These are phyloP conservation scores for Acyrthosiphon pisum DNA, from an alignment of 1,140 invertebrate genomes.

Conservation along the genomic window DNA sequence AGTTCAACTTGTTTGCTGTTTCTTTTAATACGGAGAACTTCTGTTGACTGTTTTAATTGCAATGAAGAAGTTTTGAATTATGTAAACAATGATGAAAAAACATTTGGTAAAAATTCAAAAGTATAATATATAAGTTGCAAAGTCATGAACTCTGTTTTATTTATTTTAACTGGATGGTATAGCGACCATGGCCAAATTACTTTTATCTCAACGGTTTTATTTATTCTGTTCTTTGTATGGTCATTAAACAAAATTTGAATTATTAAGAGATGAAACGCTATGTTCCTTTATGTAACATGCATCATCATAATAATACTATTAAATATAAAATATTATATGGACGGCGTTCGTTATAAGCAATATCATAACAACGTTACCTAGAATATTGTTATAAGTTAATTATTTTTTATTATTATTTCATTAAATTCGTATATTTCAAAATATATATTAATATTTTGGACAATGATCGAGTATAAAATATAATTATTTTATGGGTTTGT, in stretches of 20 bases:
- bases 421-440: neutral
- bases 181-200: neutral
- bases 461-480: neutral
- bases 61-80: constrained; percentile 24
- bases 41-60: constrained; percentile 31
- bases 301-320: neutral
- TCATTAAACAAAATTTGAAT: neutral
- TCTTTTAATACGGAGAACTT: constrained; percentile 7
- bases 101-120: constrained; percentile 11
- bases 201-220: neutral
- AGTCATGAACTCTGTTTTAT: constrained; percentile 11
- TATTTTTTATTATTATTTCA: neutral
- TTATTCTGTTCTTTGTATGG: neutral
- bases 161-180: neutral
- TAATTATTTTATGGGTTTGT: neutral
- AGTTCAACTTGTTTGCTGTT: constrained; percentile 20
- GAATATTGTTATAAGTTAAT: neutral
- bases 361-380: neutral
- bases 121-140: neutral
- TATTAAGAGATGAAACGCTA: constrained; percentile 8
- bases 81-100: constrained; percentile 28
- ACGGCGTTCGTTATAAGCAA: neutral
- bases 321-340: neutral
- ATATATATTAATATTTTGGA: neutral
- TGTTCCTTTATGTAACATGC: neutral